Conservation (phyloP, 2,888 invertebrate species). For the Drosophila recens region DNA sequence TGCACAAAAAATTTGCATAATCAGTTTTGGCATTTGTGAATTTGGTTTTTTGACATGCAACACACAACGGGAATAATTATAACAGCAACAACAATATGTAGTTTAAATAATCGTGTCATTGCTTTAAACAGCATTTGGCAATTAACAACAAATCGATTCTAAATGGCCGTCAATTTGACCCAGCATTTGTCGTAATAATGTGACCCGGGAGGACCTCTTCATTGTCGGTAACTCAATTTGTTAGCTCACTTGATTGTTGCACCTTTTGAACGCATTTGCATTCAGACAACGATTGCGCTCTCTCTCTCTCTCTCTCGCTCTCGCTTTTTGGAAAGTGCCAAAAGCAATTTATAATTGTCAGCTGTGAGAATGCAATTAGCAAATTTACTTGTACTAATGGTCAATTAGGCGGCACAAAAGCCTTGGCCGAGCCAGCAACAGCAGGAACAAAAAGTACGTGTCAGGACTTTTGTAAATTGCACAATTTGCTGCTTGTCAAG, state of each 20-base stretch:
- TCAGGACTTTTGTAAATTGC: conserved; percentile 44
- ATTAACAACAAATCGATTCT: conserved; percentile 70
- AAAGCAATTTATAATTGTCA: conserved; percentile 77
- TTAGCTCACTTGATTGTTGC: conserved; percentile 32
- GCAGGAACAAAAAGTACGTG: conserved; percentile 21
- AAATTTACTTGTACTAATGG: conserved; percentile 67
- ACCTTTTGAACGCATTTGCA: conserved; percentile 25
- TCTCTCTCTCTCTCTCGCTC: conserved; percentile 7
- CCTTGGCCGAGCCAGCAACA: conserved; percentile 26
- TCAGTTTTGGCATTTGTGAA: conserved; percentile 47
- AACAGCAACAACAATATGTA: conserved; percentile 20
- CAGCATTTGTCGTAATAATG: conserved; percentile 29
- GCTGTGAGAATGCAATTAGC: conserved; percentile 70
- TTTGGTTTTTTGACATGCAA: conserved; percentile 22
- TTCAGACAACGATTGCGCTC: conserved; percentile 1
- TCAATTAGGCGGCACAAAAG: conserved; percentile 55
- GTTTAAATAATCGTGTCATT: conserved; percentile 58
- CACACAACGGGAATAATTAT: conserved; percentile 15
- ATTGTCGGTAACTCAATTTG: conserved; percentile 37
- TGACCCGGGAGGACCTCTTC: conserved; percentile 12
- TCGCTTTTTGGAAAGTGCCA: conserved; percentile 32
- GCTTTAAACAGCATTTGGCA: conserved; percentile 52
- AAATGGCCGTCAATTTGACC: conserved; percentile 48
- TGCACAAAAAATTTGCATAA: conserved; percentile 63
- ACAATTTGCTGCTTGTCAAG: conserved; percentile 41